Conservation (phyloP, 2,113 vertebrate genomes). For the Odontophorus gujanensis region DNA sequence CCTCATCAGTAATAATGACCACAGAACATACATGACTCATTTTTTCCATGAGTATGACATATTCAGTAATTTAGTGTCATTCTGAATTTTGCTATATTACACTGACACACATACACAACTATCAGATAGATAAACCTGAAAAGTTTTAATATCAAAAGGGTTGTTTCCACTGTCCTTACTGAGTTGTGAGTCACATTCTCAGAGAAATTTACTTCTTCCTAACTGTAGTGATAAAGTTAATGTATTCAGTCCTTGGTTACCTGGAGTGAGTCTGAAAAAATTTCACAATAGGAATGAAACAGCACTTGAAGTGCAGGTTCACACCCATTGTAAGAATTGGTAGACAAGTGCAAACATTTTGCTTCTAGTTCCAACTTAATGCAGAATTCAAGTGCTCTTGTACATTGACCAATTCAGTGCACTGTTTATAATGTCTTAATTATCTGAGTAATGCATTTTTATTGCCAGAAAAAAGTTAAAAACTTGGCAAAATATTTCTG, state of each 20-base stretch:
- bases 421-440: neutral
- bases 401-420: neutral
- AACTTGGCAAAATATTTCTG: neutral
- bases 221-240: neutral
- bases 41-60: neutral
- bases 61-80: neutral
- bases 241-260: neutral
- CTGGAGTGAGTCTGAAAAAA: neutral
- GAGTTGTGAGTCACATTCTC: neutral
- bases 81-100: neutral
- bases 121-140: neutral
- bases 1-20: neutral
- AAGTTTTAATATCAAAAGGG: neutral
- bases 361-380: neutral
- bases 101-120: accelerated
- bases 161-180: neutral
- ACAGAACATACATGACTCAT: neutral
- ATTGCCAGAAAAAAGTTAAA: neutral
- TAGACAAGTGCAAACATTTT: neutral
- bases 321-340: accelerated
- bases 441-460: neutral
- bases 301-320: neutral
- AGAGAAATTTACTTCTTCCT: neutral
- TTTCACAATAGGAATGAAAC: neutral
- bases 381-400: neutral